These are phyloP conservation scores for Acronicta leporina DNA, from an alignment of 2,888 invertebrate genomes.

Conservation along the genomic window DNA sequence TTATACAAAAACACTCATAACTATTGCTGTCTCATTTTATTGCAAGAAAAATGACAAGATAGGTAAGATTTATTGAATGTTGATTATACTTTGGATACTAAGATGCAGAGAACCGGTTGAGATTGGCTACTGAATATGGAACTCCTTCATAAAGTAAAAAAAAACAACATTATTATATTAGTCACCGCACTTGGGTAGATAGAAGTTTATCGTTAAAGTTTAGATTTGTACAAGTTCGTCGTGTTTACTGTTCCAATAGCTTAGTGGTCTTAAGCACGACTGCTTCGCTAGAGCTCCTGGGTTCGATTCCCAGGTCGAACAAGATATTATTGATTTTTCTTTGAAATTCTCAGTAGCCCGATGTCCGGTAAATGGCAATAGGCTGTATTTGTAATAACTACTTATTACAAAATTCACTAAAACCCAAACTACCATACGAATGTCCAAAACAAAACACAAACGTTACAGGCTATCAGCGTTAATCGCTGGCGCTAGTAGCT, in stretches of 20 bases:
- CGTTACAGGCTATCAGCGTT: slow-evolving; percentile 22
- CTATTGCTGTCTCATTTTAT: slow-evolving; percentile 24
- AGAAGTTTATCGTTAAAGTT: too few relatives aligned
- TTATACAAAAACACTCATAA: slow-evolving; percentile 21
- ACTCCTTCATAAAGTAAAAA: slow-evolving; percentile 10
- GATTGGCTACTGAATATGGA: background rate
- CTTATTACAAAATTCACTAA: too few relatives aligned
- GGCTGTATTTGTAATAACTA: too few relatives aligned
- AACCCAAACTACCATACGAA: background rate
- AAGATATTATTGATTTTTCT: too few relatives aligned
- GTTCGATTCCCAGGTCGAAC: too few relatives aligned
- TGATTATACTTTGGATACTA: slow-evolving; percentile 18
- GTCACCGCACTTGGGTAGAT: background rate
- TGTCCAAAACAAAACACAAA: background rate
- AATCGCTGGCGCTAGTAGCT: slow-evolving; percentile 41
- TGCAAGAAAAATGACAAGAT: slow-evolving; percentile 38
- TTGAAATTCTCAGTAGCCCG: too few relatives aligned
- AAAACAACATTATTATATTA: background rate
- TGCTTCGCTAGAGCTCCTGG: too few relatives aligned
- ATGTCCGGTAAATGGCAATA: too few relatives aligned
- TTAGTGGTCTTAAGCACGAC: too few relatives aligned
- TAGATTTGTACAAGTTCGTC: too few relatives aligned
- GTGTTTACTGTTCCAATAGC: too few relatives aligned
- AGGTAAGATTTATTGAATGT: slow-evolving; percentile 29
- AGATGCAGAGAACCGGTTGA: slow-evolving; percentile 9